Base-by-base conservation (phyloP, 2,888 invertebrate genomes). In the Octodonta nipae region DNA sequence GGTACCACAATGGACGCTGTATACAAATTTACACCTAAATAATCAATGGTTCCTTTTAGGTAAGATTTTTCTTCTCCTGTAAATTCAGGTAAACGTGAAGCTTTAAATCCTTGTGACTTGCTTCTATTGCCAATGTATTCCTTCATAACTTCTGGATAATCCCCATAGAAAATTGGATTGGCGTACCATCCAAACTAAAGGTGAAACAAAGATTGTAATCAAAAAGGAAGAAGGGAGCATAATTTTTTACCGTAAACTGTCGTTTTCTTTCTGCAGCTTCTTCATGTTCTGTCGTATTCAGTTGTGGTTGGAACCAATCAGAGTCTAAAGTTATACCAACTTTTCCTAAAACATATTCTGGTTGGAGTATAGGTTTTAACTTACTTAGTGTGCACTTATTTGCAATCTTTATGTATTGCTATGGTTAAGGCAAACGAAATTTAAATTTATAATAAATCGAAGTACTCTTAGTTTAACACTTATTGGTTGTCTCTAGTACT, bases 101-200 rank as follows among this genome's bases (percentile, higher is more conserved):
- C 58, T 0, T 58, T 49, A 43, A 66, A 75, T 4, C 72, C 70
- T 53, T 78, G 73, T 8, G 56, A 54, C 28, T 55, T 59, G 36
- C 78, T 80, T 25, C 71, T 64, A 2, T 63, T 58, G 26, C 60
- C 66, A n/a, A 81, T 65, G 3, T 66, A 58, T n/a, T 64, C 57
- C 30, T 72, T 69, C 75, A 80, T 75, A 1, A 72, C 49, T 28
- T 63, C 54, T 1, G 80, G 80, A 52, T 78, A 80, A 54, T 78
- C 73, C 1, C 79, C 79, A 0, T 56, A 47, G 51, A 74, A 72
- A 17, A 80, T 73, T 2, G 81, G 77, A 53, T 79, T 36, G 2
- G 40, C 43, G 15, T 35, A 45, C 35, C 36, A 34, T n/a, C 47
- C 47, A 17, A 33, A 40, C 47, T 47, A 27, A n/a, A 37, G 33